Evolutionary conservation across 2,797 vertebrate genomes (phyloP).

Genomic region (Alfaro cultratus): DNA sequence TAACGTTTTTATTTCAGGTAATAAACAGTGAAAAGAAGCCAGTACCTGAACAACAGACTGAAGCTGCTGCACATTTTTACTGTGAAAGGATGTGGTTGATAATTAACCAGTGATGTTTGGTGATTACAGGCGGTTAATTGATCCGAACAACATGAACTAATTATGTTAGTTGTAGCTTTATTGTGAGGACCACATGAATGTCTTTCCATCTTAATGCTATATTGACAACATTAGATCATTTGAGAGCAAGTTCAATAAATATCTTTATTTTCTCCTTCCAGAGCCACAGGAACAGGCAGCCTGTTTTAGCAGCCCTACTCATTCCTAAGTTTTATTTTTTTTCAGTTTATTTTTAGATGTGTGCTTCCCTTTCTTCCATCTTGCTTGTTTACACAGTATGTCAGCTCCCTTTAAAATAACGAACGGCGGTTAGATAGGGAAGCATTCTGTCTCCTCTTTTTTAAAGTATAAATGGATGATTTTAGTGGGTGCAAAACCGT

Average conservation of each 20-base stretch:
- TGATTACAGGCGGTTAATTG: not conserved
- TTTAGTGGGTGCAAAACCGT: too few relatives aligned
- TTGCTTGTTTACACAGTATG: not conserved
- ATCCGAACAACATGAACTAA: not conserved
- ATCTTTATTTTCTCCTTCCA: not conserved
- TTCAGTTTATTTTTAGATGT: too few relatives aligned
- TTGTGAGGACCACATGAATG: not conserved
- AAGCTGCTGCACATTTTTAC: not conserved
- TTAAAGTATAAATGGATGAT: too few relatives aligned
- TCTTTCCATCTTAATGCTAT: not conserved
- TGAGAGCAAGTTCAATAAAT: not conserved
- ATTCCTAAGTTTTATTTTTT: not conserved
- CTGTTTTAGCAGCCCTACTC: not conserved
- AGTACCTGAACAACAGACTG: too few relatives aligned
- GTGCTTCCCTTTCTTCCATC: not conserved
- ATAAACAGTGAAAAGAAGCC: not conserved
- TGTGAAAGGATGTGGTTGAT: not conserved
- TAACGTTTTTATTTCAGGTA: not conserved
- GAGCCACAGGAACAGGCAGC: not conserved
- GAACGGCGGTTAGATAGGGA: too few relatives aligned
- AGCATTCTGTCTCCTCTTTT: too few relatives aligned
- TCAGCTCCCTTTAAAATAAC: too few relatives aligned
- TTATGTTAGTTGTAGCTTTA: not conserved
- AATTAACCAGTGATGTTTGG: not conserved
- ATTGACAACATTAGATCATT: not conserved